Evolutionary conservation across 2,113 vertebrate species (phyloP), one percentile per base, ranked within the genome.

Genomic region (Cervus canadensis): DNA sequence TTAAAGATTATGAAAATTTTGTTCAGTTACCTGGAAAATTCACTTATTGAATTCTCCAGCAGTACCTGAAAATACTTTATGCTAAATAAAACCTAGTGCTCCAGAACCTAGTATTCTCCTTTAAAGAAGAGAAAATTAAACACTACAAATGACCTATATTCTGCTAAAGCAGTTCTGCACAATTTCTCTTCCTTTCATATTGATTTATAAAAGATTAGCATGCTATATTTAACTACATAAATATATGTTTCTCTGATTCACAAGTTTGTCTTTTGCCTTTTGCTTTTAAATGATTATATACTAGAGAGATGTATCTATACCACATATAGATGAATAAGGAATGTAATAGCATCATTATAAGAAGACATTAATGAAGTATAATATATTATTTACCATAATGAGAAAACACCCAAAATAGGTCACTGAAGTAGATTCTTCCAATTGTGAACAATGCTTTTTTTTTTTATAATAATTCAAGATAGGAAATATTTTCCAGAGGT

Each of bases 401-500:
- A 36, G 9, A 98, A 98, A 97, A 40, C 84, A 91, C 81, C 92
- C 97, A 94, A 98, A 97, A 88, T 89, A 97, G 94, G 92, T 84
- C 96, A 95, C 60, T 94, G 7, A 76, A 96, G 28, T 96, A 97
- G 95, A 82, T 86, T 78, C 56, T 91, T 28, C 91, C 28, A 1
- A 96, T 96, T 85, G 89, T 60, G 23, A 98, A 95, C 83, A 97
- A 91, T 95, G 89, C 33, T 97, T 98, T 96, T 67, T 50, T 14
- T 98, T 74, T 98, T 95, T 93, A 94, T 97, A 84, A 67, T 94
- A 97, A 98, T 56, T 97, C 84, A 98, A 97, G 95, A 98, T 98
- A 98, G 8, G 9, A 98, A 98, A 98, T 98, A 87, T 94, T 99
- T 99, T 99, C 94, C 36, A 8, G 96, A 98, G 94, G 83, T 67